Conservation (phyloP, 2,888 invertebrate genomes). For the Trichopoda pennipes region DNA sequence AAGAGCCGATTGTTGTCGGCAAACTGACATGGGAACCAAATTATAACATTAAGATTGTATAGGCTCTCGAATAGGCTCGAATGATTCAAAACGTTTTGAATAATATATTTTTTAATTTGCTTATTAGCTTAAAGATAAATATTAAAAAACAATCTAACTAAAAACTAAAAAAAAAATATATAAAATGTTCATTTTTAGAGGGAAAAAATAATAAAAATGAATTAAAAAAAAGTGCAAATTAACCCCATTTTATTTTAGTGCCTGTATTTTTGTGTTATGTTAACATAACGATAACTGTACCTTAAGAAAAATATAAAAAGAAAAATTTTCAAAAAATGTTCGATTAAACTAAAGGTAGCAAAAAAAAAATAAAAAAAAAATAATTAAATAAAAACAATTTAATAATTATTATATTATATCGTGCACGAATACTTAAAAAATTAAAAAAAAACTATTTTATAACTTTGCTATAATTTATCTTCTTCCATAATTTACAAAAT, state of each 20-base stretch:
- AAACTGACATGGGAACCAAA: no score
- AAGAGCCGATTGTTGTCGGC: no score
- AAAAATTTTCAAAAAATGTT: constrained; percentile 1
- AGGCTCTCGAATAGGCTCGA: no score
- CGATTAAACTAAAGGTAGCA: background rate
- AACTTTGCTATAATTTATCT: constrained; percentile 54
- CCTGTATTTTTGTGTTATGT: constrained; percentile 62
- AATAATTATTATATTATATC: background rate
- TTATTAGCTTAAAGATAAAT: no score
- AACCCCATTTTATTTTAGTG: constrained; percentile 67
- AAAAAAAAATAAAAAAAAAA: no score
- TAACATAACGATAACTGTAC: constrained; percentile 40
- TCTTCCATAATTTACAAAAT: constrained; percentile 55
- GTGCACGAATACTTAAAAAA: background rate
- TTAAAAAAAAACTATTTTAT: constrained; percentile 40
- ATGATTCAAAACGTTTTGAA: no score
- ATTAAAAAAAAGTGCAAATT: constrained; percentile 56
- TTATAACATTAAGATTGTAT: no score
- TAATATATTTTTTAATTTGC: no score
- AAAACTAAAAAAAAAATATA: no score
- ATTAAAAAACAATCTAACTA: no score
- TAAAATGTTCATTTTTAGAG: constrained; percentile 19
- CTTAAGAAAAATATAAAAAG: constrained; percentile 12
- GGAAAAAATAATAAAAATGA: constrained; percentile 10
- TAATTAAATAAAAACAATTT: background rate